Evolutionary conservation across 1,140 invertebrate species (phyloP), one percentile per base, ranked within the genome.

Genomic region (Pygmarrhopalites habei): DNA sequence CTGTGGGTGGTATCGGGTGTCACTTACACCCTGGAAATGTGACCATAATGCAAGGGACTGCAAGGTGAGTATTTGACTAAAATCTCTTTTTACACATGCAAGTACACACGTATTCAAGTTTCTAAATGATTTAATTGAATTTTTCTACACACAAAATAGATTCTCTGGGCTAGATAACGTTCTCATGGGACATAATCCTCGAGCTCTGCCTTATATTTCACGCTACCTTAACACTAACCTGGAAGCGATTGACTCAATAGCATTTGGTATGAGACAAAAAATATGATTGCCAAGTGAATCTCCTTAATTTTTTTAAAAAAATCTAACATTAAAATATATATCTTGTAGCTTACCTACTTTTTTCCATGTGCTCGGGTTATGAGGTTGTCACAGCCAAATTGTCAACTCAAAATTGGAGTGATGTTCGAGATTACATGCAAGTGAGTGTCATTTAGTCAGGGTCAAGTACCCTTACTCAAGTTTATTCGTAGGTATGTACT

Each of bases 11-110:
- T 30, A 64, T 68, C 26, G 66, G 89, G 68, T 82, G 85, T 32
- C 89, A 94, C 78, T 77, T 95, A 49, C 91, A 94, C 75, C 86
- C 89, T 28, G 90, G 90, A 29, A 95, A 95, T 78, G 84, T 95
- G 10, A 87, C 94, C 64, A 80, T 94, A 23, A 89, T 94, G 72
- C 92, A 93, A 75, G 90, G 90, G 1, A 88, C 92, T 0, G 90
- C 89, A 17, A 21, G 65, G 65, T 79, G 72, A 69, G 64, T 49
- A 7, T 19, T 49, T 19, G 5, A 15, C 46, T 23, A 49, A 23
- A 49, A 21, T 49, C 46, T 49, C 19, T 19, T 49, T 12, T 12
- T 7, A 49, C 7, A 49, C n/a, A n/a, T n/a, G n/a, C n/a, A n/a
- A n/a, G n/a, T n/a, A n/a, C n/a, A n/a, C n/a, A n/a, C n/a, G n/a